These are phyloP conservation scores for Cyclophora albipunctata DNA, from an alignment of 2,888 invertebrate genomes.

Conservation along the genomic window DNA sequence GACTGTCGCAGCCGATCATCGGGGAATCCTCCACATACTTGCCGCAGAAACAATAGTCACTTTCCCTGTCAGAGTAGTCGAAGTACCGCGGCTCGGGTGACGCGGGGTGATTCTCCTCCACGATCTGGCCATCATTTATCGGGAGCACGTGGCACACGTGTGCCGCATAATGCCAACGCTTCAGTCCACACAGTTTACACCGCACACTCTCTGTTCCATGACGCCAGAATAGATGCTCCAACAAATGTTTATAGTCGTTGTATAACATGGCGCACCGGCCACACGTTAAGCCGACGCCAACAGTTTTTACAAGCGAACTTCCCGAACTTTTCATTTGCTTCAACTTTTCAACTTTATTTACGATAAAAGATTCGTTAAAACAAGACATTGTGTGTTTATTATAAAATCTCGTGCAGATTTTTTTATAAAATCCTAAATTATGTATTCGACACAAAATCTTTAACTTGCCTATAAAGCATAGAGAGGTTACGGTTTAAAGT, in stretches of 20 bases:
- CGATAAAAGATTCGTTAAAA: slow-evolving; percentile 20
- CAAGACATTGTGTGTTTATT: slow-evolving; percentile 15
- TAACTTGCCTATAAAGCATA: too few relatives aligned
- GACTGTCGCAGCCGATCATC: slow-evolving; percentile 56
- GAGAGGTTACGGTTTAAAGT: too few relatives aligned
- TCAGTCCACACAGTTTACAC: slow-evolving; percentile 40
- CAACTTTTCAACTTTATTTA: slow-evolving; percentile 19
- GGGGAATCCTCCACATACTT: slow-evolving; percentile 30
- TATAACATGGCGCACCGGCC: slow-evolving; percentile 41
- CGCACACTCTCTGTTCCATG: slow-evolving; percentile 50
- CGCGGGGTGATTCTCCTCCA: slow-evolving; percentile 1
- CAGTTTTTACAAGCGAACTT: slow-evolving; percentile 21
- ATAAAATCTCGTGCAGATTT: slow-evolving; percentile 1
- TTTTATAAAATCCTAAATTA: neutral
- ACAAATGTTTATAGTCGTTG: slow-evolving; percentile 38
- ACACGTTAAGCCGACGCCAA: slow-evolving; percentile 31
- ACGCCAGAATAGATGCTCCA: slow-evolving; percentile 55
- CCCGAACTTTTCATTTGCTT: slow-evolving; percentile 28
- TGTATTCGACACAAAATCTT: neutral
- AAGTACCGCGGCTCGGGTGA: slow-evolving; percentile 12
- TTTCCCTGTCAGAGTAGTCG: slow-evolving; percentile 21
- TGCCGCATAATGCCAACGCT: slow-evolving; percentile 43
- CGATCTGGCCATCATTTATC: slow-evolving; percentile 10
- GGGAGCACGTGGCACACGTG: slow-evolving; percentile 51
- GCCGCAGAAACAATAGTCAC: slow-evolving; percentile 44